These are phyloP conservation scores for Silurus lanzhouensis DNA, from an alignment of 2,797 vertebrate genomes.

Conservation along the genomic window DNA sequence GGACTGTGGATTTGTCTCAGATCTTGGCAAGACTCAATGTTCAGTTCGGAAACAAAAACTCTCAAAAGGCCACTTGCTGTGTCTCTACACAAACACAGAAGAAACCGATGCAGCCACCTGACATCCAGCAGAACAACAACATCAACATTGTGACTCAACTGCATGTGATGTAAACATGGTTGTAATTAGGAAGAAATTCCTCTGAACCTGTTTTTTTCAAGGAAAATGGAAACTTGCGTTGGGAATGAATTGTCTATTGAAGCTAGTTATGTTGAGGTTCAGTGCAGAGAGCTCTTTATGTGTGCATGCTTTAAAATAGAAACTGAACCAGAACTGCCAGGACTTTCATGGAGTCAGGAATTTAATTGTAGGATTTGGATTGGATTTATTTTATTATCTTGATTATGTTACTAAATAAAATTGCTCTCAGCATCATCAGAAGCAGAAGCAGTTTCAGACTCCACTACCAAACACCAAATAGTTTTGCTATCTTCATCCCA, in stretches of 20 bases:
- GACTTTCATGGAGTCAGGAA: neutral
- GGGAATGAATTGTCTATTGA: conserved; percentile 2
- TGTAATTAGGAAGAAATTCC: conserved; percentile 4
- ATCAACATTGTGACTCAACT: conserved; percentile 5
- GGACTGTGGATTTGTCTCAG: neutral
- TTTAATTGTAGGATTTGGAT: neutral
- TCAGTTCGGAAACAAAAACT: conserved; percentile 11
- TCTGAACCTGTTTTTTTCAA: conserved; percentile 11
- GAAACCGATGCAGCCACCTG: neutral
- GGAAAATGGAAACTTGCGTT: conserved; percentile 1
- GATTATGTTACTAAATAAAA: neutral
- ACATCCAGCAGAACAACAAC: conserved; percentile 4
- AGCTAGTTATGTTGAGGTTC: neutral
- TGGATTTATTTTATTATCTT: neutral
- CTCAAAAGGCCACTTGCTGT: neutral
- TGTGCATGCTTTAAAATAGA: neutral
- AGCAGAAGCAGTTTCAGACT: too few relatives aligned
- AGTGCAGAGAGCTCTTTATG: conserved; percentile 15
- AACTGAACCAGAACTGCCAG: neutral
- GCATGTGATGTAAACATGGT: neutral
- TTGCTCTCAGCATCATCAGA: too few relatives aligned
- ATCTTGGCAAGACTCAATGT: conserved; percentile 5
- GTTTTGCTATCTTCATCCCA: too few relatives aligned
- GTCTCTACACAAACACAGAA: neutral
- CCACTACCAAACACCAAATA: too few relatives aligned